Percentiles rank a stretch among this genome's conserved stretches.
Conservation (phyloP, 2,888 invertebrate species). For the Synergus itoensis region DNA sequence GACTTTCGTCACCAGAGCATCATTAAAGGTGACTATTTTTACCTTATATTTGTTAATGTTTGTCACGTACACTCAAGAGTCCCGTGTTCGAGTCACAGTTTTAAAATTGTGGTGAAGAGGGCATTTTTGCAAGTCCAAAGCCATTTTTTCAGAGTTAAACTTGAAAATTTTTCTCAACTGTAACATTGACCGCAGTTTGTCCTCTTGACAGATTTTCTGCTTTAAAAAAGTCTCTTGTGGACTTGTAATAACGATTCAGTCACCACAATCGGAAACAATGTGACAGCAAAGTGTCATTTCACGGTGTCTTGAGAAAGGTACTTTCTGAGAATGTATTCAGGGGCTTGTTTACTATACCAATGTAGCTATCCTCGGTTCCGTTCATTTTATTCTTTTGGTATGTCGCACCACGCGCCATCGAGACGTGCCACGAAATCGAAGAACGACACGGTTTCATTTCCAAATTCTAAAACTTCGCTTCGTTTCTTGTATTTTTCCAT, state of each 20-base stretch:
- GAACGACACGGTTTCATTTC: constrained; percentile 9
- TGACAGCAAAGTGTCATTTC: constrained; percentile 28
- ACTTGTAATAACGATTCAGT: constrained; percentile 15
- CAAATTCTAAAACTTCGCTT: not conserved
- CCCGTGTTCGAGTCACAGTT: not conserved
- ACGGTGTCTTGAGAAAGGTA: constrained; percentile 26
- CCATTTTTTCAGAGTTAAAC: constrained; percentile 1
- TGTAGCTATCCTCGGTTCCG: constrained; percentile 21
- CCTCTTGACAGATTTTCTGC: constrained; percentile 14
- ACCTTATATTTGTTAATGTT: not conserved
- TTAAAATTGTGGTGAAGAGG: not conserved
- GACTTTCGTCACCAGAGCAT: constrained; percentile 75
- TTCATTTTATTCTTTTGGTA: constrained; percentile 32
- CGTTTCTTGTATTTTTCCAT: not conserved
- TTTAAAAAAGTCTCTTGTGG: constrained; percentile 32
- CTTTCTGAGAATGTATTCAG: constrained; percentile 36
- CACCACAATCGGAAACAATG: constrained; percentile 33
- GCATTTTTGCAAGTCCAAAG: not conserved
- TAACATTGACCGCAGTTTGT: not conserved
- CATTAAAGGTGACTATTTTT: constrained; percentile 70
- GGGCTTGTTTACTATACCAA: constrained; percentile 7
- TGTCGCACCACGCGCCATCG: constrained; percentile 8
- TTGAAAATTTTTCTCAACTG: not conserved
- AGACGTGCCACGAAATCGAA: constrained; percentile 44
- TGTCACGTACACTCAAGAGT: not conserved